A percentile compares a stretch with the other conserved stretches of the same genome.
Conservation (phyloP, 1,140 invertebrate genomes). For the Lasaia peninsularis region DNA sequence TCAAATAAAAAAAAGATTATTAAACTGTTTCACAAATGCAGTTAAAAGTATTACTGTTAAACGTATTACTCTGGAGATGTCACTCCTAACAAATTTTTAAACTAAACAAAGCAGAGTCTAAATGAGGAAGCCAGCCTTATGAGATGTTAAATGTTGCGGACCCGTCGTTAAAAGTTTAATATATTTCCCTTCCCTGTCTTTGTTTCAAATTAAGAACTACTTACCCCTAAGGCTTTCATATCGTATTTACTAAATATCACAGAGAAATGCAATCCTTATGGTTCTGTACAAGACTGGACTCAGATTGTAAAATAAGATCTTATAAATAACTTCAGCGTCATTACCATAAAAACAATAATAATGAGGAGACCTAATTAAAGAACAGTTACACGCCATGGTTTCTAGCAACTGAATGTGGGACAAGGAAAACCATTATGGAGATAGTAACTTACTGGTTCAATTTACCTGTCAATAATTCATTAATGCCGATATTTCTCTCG, state of each 20-base stretch:
- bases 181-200: no score
- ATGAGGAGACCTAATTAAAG: constrained; percentile 4
- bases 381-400: constrained; percentile 12
- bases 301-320: neutral
- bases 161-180: no score
- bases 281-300: constrained; percentile 1
- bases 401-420: constrained; percentile 9
- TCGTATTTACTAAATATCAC: constrained; percentile 13
- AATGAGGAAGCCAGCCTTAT: no score
- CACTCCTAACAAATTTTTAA: no score
- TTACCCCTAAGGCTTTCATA: constrained; percentile 21
- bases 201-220: no score
- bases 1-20: no score
- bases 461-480: neutral
- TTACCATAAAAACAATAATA: constrained; percentile 1
- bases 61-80: no score
- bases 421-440: constrained; percentile 12
- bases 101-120: no score
- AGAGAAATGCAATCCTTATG: neutral
- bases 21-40: no score
- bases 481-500: no score
- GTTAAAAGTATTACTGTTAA: no score
- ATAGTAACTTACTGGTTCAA: neutral
- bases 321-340: constrained; percentile 1
- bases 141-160: no score